Evolutionary conservation across 1,140 invertebrate species (phyloP).

Genomic region (Camponotus pennsylvanicus): DNA sequence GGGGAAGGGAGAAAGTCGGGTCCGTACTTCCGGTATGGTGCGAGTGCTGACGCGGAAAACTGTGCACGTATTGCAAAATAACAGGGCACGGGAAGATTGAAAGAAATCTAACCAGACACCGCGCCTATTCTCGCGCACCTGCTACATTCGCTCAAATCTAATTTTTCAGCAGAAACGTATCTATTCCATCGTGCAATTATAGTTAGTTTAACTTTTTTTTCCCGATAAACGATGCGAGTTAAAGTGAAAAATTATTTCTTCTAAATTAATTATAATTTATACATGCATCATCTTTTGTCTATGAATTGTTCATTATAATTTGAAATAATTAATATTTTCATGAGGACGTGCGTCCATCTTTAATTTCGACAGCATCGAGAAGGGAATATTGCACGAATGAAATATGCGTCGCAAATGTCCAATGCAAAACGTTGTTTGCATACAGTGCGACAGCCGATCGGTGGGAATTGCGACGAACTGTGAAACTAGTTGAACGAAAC

Average conservation of each 20-base stretch:
- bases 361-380: slow-evolving; percentile 33
- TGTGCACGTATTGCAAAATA: slow-evolving; percentile 76
- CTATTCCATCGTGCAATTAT: background rate
- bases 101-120: slow-evolving; percentile 37
- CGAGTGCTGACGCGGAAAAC: slow-evolving; percentile 71
- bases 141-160: slow-evolving; percentile 40
- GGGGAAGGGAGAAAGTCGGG: slow-evolving; percentile 14
- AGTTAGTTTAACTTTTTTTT: background rate
- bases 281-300: background rate
- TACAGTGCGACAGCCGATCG: slow-evolving; percentile 60
- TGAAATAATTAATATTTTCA: too few species aligned
- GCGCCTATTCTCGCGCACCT: slow-evolving; percentile 1
- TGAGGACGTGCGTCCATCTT: background rate
- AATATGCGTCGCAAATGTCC: slow-evolving; percentile 16
- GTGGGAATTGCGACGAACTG: slow-evolving; percentile 72
- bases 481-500: slow-evolving; percentile 76
- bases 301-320: too few species aligned
- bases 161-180: slow-evolving; percentile 20
- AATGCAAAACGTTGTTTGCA: slow-evolving; percentile 47
- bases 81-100: slow-evolving; percentile 60
- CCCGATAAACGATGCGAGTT: background rate
- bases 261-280: background rate
- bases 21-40: slow-evolving; percentile 68
- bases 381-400: slow-evolving; percentile 44
- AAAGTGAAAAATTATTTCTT: background rate